Evolutionary conservation across 2,113 vertebrate species (phyloP), one percentile per base, ranked within the genome.

Genomic region (Hippocampus comes): DNA sequence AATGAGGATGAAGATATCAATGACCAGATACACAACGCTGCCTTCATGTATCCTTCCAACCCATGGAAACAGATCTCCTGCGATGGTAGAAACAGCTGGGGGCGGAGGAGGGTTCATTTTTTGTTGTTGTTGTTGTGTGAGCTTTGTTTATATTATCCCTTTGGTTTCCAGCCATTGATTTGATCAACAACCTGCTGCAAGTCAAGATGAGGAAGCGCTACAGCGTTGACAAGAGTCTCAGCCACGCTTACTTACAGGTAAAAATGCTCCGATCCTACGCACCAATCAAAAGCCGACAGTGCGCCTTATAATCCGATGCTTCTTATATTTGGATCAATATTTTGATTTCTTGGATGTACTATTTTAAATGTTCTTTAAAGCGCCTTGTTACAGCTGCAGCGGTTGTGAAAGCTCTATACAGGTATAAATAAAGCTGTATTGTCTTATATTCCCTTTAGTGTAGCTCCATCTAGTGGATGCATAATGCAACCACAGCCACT

Each of bases 171-270:
- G 96, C 95, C 42, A 97, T 91, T 8, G 95, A 97, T 82, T 91
- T 97, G 86, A 97, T 97, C 90, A 97, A 96, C 90, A 97, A 97
- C 88, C 86, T 97, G 73, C 93, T 97, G 18, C 96, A 97, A 84
- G 96, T 97, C 64, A 96, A 96, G 89, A 95, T 97, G 95, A 94
- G 96, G 85, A 97, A 97, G 84, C 95, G 96, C 71, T 97, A 94
- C 89, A 97, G 96, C 1, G 96, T 97, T 60, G 96, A 97, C 90
- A 97, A 97, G 82, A 96, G 95, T 82, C 93, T 97, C 55, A 96
- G 95, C 79, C 96, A 97, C 49, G 48, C 88, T 1, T 97, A 95
- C 88, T 85, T 97, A 77, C 96, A 97, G 95, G 96, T 97, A 90
- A 57, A 38, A 38, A 38, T 38, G 34, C 34, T 38, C 34, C 34